phyloP scores from a whole-genome alignment of 2,113 vertebrate genomes.

The Lates calcarifer region DNA sequence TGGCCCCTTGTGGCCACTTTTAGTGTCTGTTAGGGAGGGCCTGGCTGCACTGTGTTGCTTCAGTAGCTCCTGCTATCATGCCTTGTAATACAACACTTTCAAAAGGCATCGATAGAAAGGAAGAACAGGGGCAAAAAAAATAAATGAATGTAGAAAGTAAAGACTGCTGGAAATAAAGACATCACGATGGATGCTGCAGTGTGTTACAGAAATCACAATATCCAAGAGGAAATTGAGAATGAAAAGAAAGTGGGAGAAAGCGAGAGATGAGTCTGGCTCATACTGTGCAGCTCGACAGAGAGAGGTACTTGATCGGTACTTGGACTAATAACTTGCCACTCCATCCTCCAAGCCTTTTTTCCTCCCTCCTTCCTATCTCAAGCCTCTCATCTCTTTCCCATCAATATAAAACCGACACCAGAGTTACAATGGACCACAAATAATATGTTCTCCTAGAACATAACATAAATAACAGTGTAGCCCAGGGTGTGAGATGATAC shows the following conservation, averaged over 20 bases:
- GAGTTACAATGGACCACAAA: slow-evolving; percentile 23
- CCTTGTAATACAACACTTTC: slow-evolving; percentile 38
- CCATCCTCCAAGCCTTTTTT: slow-evolving; percentile 20
- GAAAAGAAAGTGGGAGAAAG: background rate
- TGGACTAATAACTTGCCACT: slow-evolving; percentile 58
- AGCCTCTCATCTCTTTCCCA: slow-evolving; percentile 24
- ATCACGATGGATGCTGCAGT: slow-evolving; percentile 19
- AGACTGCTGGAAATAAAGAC: slow-evolving; percentile 25
- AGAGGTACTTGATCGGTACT: slow-evolving; percentile 54
- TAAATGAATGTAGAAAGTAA: slow-evolving; percentile 22
- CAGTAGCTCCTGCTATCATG: slow-evolving; percentile 8
- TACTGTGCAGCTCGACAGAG: slow-evolving; percentile 18
- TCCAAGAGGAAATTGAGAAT: slow-evolving; percentile 6
- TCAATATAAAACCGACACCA: slow-evolving; percentile 21
- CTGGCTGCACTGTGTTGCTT: slow-evolving; percentile 48
- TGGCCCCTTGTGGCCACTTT: slow-evolving; percentile 64
- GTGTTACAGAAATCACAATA: slow-evolving; percentile 20
- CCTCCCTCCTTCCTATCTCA: slow-evolving; percentile 20
- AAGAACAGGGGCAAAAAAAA: slow-evolving; percentile 19
- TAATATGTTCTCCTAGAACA: slow-evolving; percentile 27
- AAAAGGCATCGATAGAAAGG: slow-evolving; percentile 35
- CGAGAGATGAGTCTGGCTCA: slow-evolving; percentile 9
- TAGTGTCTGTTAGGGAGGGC: slow-evolving; percentile 55
- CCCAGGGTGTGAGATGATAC: slow-evolving; percentile 13
- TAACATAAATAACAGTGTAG: slow-evolving; percentile 29